phyloP scores from a whole-genome alignment of 2,888 invertebrate species.

The Aporophyla lueneburgensis region DNA sequence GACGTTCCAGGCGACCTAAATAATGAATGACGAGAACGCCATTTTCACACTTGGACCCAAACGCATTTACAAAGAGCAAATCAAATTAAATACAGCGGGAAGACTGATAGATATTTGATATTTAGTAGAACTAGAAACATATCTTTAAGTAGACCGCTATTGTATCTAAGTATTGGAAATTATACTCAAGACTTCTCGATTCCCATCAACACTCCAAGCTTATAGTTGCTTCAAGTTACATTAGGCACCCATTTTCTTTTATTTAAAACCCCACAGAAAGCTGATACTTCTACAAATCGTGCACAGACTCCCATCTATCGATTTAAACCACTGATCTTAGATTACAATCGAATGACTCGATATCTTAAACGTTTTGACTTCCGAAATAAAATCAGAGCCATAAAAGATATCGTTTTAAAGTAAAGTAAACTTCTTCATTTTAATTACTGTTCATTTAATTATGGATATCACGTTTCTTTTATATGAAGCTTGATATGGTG shows the following conservation, averaged over 20 bases:
- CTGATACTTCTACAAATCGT: constrained; percentile 52
- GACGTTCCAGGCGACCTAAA: too few relatives aligned
- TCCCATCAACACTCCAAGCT: constrained; percentile 37
- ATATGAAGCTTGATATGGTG: constrained; percentile 25
- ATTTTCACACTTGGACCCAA: too few relatives aligned
- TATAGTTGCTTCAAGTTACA: constrained; percentile 53
- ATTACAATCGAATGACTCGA: constrained; percentile 54
- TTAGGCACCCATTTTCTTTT: constrained; percentile 39
- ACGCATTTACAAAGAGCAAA: too few relatives aligned
- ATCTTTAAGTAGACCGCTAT: not conserved
- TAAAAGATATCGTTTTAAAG: constrained; percentile 46
- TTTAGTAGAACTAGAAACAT: too few relatives aligned
- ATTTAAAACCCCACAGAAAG: constrained; percentile 29
- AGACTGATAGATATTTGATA: too few relatives aligned
- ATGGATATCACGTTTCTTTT: constrained; percentile 34
- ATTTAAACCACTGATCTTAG: constrained; percentile 51
- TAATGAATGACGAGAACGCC: too few relatives aligned
- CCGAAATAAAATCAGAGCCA: constrained; percentile 55
- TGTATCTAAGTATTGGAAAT: not conserved
- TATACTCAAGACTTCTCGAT: constrained; percentile 14
- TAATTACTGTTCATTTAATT: constrained; percentile 51
- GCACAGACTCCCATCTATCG: constrained; percentile 32
- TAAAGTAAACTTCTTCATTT: constrained; percentile 42
- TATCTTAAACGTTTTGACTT: constrained; percentile 58
- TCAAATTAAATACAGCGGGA: too few relatives aligned